Evolutionary conservation across 2,797 vertebrate genomes (phyloP).

Genomic region (Cercopithecus hamlyni): DNA sequence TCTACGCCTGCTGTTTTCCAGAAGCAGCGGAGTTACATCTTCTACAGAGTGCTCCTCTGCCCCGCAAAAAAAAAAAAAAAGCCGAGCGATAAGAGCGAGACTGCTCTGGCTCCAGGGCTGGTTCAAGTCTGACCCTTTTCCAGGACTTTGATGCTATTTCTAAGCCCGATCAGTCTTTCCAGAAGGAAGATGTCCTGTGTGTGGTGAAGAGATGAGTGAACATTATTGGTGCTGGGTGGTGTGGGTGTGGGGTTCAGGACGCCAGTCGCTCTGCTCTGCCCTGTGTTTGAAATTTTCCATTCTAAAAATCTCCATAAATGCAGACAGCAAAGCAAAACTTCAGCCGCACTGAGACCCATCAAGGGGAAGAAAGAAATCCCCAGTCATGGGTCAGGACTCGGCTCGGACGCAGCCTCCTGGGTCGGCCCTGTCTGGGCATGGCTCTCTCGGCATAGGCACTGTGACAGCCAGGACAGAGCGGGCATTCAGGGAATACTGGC

Average conservation of each 20-base stretch:
- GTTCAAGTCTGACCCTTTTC: background rate
- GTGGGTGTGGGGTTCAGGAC: background rate
- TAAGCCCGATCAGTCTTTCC: accelerated
- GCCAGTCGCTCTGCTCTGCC: background rate
- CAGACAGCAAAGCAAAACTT: background rate
- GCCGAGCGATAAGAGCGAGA: background rate
- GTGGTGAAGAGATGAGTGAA: accelerated
- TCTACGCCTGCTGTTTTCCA: background rate
- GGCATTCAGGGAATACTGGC: conserved; percentile 53
- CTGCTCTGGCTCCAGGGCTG: background rate
- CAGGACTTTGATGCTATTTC: background rate
- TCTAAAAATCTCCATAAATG: background rate
- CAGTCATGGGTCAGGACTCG: background rate
- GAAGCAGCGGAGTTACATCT: background rate
- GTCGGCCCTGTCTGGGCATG: background rate
- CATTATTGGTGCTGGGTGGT: accelerated
- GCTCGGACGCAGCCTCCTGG: background rate
- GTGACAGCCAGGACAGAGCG: conserved; percentile 13
- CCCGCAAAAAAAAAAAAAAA: background rate
- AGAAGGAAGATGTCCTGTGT: accelerated
- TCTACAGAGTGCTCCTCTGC: background rate
- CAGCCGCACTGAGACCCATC: background rate
- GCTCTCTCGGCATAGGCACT: background rate
- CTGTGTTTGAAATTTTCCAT: conserved; percentile 18
- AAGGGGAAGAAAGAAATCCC: background rate